phyloP scores from a whole-genome alignment of 2,888 invertebrate species.

The Trissolcus japonicus region DNA sequence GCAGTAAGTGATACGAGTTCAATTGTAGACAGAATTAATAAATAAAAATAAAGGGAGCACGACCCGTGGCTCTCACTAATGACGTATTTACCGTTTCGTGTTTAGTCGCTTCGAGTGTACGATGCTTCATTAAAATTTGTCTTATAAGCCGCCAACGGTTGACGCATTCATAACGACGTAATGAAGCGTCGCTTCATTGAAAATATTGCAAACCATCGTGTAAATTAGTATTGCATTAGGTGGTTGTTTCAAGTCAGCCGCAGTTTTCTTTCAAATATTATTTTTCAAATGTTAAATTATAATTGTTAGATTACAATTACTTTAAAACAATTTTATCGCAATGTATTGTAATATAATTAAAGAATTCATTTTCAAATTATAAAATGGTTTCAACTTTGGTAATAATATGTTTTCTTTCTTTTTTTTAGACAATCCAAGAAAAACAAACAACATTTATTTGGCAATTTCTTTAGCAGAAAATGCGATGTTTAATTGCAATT shows the following conservation, averaged over 20 bases:
- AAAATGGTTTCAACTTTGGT: too few relatives aligned
- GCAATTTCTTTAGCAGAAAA: too few relatives aligned
- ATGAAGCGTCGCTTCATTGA: constrained; percentile 72
- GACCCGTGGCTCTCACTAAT: constrained; percentile 67
- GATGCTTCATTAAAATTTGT: constrained; percentile 74
- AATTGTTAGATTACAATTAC: too few relatives aligned
- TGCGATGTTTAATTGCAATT: too few relatives aligned
- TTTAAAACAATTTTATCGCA: too few relatives aligned
- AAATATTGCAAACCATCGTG: constrained; percentile 61
- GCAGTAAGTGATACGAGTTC: constrained; percentile 72
- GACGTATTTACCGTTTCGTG: constrained; percentile 72
- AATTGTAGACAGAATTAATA: constrained; percentile 72
- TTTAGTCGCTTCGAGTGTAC: constrained; percentile 64
- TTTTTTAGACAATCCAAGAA: too few relatives aligned
- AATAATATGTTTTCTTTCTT: too few relatives aligned
- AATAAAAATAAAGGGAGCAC: constrained; percentile 67
- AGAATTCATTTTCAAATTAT: too few relatives aligned
- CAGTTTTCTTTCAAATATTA: constrained; percentile 17
- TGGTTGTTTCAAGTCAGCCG: constrained; percentile 17
- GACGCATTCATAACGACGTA: constrained; percentile 71
- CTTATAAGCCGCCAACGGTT: constrained; percentile 70
- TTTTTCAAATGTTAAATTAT: too few relatives aligned
- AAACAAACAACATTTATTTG: too few relatives aligned
- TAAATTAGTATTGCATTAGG: constrained; percentile 54
- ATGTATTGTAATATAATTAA: too few relatives aligned